phyloP scores from a whole-genome alignment of 2,797 vertebrate genomes.

The Rhincodon typus region DNA sequence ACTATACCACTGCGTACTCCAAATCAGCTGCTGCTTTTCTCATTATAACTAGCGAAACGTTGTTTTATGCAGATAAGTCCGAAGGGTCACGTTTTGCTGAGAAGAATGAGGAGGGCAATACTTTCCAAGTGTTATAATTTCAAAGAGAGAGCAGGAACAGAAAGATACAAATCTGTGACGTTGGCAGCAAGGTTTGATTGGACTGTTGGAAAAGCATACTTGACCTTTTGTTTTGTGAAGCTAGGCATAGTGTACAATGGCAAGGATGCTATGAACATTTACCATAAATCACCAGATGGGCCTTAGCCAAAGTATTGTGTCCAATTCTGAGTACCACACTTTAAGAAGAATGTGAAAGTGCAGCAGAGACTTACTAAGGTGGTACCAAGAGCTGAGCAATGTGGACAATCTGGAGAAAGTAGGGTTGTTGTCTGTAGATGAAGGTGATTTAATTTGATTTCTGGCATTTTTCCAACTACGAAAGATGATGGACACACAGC shows the following conservation, averaged over 20 bases:
- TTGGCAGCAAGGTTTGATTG: not conserved
- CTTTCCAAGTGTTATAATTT: not conserved
- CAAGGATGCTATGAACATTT: not conserved
- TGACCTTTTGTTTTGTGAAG: not conserved
- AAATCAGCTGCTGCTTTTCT: not conserved
- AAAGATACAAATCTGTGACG: not conserved
- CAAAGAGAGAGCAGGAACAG: not conserved
- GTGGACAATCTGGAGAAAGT: too few species aligned
- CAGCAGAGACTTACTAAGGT: not conserved
- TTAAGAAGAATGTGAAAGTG: not conserved
- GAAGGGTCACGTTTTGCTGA: not conserved
- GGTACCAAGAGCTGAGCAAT: too few species aligned
- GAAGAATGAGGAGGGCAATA: not conserved
- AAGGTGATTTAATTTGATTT: too few species aligned
- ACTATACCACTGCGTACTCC: too few species aligned
- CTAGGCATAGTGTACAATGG: not conserved
- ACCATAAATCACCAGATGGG: not conserved
- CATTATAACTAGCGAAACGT: not conserved
- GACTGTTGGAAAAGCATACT: not conserved
- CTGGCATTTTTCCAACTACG: too few species aligned
- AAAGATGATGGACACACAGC: too few species aligned
- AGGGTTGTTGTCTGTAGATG: too few species aligned
- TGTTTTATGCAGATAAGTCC: not conserved
- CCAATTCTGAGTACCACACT: not conserved
- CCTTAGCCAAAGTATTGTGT: not conserved